These are phyloP conservation scores for Hormaphis cornu DNA, from an alignment of 1,140 invertebrate species.

Conservation along the genomic window DNA sequence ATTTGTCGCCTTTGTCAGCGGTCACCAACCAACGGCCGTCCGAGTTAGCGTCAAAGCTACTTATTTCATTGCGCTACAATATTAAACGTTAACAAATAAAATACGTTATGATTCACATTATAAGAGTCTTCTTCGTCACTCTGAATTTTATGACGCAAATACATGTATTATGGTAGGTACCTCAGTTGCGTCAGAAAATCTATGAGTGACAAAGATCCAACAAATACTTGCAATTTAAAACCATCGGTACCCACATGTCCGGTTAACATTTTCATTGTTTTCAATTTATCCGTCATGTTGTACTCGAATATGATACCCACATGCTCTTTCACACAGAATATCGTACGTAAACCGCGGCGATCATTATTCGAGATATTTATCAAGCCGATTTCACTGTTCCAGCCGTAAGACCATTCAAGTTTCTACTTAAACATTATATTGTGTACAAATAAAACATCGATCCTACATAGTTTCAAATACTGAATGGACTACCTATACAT, in stretches of 20 bases:
- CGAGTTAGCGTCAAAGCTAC: neutral
- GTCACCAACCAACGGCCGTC: slow-evolving; percentile 4
- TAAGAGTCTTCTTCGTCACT: too few relatives aligned
- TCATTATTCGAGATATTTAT: neutral
- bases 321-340: neutral
- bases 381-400: neutral
- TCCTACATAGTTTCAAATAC: too few relatives aligned
- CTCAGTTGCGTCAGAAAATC: neutral
- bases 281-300: neutral
- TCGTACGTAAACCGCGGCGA: neutral
- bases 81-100: neutral
- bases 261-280: neutral
- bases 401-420: neutral
- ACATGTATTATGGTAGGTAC: neutral
- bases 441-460: too few relatives aligned
- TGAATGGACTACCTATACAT: too few relatives aligned
- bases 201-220: neutral
- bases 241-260: neutral
- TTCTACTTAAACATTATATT: neutral
- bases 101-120: too few relatives aligned
- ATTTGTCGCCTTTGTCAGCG: neutral
- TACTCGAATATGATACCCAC: neutral
- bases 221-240: neutral
- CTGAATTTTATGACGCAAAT: neutral
- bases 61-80: neutral